These are phyloP conservation scores for Yponomeuta sedellus DNA, from an alignment of 2,888 invertebrate species.

Conservation along the genomic window DNA sequence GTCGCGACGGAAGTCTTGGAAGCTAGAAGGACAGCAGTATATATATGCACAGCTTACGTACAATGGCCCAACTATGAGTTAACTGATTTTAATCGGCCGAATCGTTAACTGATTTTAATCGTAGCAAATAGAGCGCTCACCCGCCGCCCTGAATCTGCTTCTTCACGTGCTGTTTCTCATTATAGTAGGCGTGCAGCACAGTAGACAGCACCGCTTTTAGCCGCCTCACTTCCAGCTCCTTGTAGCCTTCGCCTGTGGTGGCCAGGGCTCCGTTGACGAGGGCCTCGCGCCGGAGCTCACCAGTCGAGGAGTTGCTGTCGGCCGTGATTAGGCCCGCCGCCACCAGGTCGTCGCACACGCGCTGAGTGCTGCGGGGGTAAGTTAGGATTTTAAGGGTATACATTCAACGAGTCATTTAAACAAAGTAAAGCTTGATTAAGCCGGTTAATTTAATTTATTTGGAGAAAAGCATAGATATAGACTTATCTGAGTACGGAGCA, in stretches of 20 bases:
- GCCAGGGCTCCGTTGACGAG: slow-evolving; percentile 65
- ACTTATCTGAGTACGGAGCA: too few relatives aligned
- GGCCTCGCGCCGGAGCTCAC: slow-evolving; percentile 60
- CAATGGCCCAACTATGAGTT: too few relatives aligned
- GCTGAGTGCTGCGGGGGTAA: slow-evolving; percentile 50
- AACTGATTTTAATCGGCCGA: too few relatives aligned
- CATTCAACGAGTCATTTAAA: not conserved
- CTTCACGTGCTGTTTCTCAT: slow-evolving; percentile 95
- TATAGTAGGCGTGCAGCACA: slow-evolving; percentile 91
- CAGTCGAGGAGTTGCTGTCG: slow-evolving; percentile 50
- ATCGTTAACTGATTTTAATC: too few relatives aligned
- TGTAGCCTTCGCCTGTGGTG: slow-evolving; percentile 77
- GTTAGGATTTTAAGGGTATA: not conserved
- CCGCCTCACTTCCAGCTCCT: slow-evolving; percentile 85
- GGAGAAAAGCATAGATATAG: too few relatives aligned
- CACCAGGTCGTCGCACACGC: slow-evolving; percentile 62
- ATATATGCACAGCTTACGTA: too few relatives aligned
- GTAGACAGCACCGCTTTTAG: slow-evolving; percentile 85
- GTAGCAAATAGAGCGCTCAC: slow-evolving; percentile 48
- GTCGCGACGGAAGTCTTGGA: slow-evolving; percentile 95
- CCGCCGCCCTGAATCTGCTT: slow-evolving; percentile 93
- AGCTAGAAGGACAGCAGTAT: slow-evolving; percentile 60
- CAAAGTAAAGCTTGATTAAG: not conserved
- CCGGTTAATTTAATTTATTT: not conserved
- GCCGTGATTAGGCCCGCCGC: slow-evolving; percentile 56